Evolutionary conservation across 30 jellyfish, hydroid and myxozoan species (phyloP).

Genomic region (Pseudorhiza aurosa): DNA sequence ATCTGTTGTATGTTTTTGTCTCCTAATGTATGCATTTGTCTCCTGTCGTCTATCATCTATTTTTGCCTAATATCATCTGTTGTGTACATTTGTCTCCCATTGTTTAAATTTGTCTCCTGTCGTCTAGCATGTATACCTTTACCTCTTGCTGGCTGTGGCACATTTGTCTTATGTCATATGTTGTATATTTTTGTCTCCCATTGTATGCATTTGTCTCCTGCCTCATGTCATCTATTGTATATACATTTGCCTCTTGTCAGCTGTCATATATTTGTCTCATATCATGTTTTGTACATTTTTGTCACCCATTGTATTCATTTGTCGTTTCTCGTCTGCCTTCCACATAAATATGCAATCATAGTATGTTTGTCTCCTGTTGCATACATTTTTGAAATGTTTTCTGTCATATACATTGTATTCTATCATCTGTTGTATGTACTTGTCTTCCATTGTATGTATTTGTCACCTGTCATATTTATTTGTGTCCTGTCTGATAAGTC

Average conservation of each 20-base stretch:
- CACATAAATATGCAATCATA: background rate
- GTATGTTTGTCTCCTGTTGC: background rate
- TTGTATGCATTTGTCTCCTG: background rate
- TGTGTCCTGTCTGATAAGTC: background rate
- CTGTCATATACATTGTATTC: background rate
- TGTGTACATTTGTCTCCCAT: no score
- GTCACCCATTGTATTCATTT: background rate
- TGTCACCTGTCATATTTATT: no score
- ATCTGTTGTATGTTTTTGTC: background rate
- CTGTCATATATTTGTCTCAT: constrained; percentile 1
- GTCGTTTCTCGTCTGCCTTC: background rate
- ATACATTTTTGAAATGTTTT: background rate
- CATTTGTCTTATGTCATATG: background rate
- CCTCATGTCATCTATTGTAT: background rate
- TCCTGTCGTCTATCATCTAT: background rate
- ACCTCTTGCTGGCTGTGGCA: background rate
- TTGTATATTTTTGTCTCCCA: background rate
- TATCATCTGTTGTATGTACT: constrained; percentile 2
- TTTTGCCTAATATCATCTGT: no score
- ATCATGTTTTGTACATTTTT: background rate
- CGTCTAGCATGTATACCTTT: background rate
- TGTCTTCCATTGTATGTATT: background rate
- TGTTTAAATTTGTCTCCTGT: background rate
- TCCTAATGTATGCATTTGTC: background rate
- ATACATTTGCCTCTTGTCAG: no score